Evolutionary conservation across 2,888 invertebrate species (phyloP), one percentile per base, ranked within the genome.

Genomic region (Apeira syringaria): DNA sequence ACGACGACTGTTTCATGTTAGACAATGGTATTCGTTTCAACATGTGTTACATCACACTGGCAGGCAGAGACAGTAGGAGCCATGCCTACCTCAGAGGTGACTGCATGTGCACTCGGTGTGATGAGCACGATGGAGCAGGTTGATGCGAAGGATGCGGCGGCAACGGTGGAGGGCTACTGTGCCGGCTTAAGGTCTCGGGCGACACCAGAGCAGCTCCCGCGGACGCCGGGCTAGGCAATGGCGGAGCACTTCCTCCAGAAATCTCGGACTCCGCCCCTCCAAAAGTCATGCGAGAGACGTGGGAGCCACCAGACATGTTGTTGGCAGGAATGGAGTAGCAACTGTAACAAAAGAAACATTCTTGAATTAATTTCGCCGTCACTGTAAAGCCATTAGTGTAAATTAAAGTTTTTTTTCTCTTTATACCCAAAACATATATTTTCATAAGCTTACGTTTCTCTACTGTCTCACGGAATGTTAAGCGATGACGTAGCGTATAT

Each of bases 181-280:
- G 94, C 51, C 92, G 84, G 74, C 93, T 92, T 67, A 94, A 91
- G 51, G 94, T 91, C 58, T 94, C 94, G 26, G 95, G 94, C 15
- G 95, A 94, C 55, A 95, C 94, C 63, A 95, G 91, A 40, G 94
- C 93, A 45, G 94, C 94, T 45, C 92, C 93, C 30, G 94, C 92
- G 11, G 94, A 94, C 15, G 94, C 94, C 24, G 95, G 95, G 46
- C 94, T 94, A 40, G 95, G 94, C 56, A 94, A 74, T n/a, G 93
- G 92, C 26, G 91, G 91, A 10, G 84, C 91, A 59, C 91, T 85
- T 51, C 92, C 82, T 0, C 73, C 71, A 0, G 87, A 86, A 28
- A 92, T 74, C 73, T 87, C 74, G n/a, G 88, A 86, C 49, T 82
- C 86, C 5, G 74, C 68, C 64, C 76, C 76, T 0, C 77, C 81